A percentile compares a stretch with the other conserved stretches of the same genome.
Evolutionary conservation across 1,140 invertebrate species (phyloP).

Genomic region (Lordiphosa mommai): DNA sequence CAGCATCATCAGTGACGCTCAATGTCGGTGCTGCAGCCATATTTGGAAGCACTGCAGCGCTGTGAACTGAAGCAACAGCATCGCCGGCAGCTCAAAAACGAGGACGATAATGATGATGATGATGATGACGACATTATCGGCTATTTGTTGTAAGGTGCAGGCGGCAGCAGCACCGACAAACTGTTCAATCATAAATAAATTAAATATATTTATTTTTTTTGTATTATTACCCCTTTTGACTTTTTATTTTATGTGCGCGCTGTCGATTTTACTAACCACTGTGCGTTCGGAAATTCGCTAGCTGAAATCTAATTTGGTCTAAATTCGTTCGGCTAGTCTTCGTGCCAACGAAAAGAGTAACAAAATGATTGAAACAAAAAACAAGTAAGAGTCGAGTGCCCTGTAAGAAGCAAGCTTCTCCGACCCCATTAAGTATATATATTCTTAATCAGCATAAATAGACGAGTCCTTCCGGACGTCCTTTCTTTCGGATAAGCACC

Average conservation of each 20-base stretch:
- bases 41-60: slow-evolving; percentile 65
- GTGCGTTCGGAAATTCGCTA: no score
- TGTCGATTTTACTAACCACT: neutral
- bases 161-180: slow-evolving; percentile 20
- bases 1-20: slow-evolving; percentile 69
- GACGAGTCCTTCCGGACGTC: no score
- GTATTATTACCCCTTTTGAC: neutral
- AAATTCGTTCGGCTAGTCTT: no score
- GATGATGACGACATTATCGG: slow-evolving; percentile 55
- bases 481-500: no score
- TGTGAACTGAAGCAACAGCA: slow-evolving; percentile 56
- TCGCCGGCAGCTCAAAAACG: neutral
- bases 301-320: no score
- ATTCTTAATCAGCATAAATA: no score
- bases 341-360: no score
- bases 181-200: slow-evolving; percentile 6
- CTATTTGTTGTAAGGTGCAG: slow-evolving; percentile 34
- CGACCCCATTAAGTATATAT: no score
- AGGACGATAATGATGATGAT: slow-evolving; percentile 17
- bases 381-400: no score
- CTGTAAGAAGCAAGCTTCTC: no score
- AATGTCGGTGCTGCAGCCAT: slow-evolving; percentile 71
- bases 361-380: no score
- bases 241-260: neutral
- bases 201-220: neutral